Conservation (phyloP, 2,888 invertebrate species). For the Exocentrus adspersus region DNA sequence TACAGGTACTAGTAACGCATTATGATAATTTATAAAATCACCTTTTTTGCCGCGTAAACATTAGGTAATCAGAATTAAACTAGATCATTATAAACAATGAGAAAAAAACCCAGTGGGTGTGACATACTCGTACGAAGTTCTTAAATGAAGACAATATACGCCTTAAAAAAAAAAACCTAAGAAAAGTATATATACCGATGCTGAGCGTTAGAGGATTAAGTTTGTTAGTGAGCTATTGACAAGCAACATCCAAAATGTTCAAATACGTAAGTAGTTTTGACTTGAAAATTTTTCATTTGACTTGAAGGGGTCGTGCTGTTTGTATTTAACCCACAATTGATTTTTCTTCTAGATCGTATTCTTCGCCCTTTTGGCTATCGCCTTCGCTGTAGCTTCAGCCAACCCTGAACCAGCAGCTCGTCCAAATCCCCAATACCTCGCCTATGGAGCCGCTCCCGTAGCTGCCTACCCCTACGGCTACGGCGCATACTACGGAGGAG, state of each 20-base stretch:
- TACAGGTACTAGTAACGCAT: neutral
- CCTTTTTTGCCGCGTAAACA: neutral
- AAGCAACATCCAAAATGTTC: conserved; percentile 1
- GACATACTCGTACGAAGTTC: neutral
- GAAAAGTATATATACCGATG: conserved; percentile 4
- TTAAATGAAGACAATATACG: conserved; percentile 8
- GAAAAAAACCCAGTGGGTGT: neutral
- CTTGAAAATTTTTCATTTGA: too few species aligned
- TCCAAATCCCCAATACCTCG: neutral
- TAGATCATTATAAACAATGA: neutral
- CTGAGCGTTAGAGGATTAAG: neutral
- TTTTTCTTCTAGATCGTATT: too few species aligned
- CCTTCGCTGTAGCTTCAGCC: conserved; percentile 8
- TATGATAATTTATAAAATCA: neutral
- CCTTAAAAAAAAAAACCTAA: neutral
- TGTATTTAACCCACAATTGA: too few species aligned
- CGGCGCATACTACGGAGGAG: conserved; percentile 1
- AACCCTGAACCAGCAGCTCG: conserved; percentile 12
- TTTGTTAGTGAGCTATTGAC: conserved; percentile 6
- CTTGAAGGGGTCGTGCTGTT: too few species aligned
- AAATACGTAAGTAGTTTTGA: too few species aligned
- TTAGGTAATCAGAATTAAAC: neutral
- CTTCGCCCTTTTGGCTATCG: conserved; percentile 18
- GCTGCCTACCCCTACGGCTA: conserved; percentile 6
- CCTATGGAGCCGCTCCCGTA: neutral